phyloP scores from a whole-genome alignment of 2,797 vertebrate species.

The Hypotaenidia philippensis region DNA sequence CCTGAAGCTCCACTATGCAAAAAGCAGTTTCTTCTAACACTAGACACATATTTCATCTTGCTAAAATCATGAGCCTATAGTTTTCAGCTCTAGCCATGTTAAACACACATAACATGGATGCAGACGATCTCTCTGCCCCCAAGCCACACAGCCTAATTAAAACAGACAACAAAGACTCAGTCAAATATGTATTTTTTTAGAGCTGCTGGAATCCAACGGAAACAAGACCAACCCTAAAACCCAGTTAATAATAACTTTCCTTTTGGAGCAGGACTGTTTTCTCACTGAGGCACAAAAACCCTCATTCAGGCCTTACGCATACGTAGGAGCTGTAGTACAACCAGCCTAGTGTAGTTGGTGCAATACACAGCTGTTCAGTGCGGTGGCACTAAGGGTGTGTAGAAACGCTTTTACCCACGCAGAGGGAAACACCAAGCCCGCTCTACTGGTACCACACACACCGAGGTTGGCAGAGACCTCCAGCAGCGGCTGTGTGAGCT shows the following conservation, averaged over 20 bases:
- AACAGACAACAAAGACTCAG: background rate
- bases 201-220: background rate
- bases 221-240: conserved; percentile 6
- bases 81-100: background rate
- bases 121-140: background rate
- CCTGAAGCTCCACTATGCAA: background rate
- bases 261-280: background rate
- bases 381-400: accelerated
- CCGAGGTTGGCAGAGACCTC: background rate
- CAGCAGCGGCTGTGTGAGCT: background rate
- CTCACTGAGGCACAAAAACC: background rate
- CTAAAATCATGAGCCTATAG: background rate
- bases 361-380: accelerated
- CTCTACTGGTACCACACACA: background rate
- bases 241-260: background rate
- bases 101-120: accelerated
- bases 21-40: background rate
- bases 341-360: background rate
- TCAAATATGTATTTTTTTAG: background rate
- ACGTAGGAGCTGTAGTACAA: background rate
- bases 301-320: background rate
- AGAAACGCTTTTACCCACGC: background rate
- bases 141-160: background rate
- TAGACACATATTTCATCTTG: background rate
- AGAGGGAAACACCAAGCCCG: background rate